A percentile compares a stretch with the other conserved stretches of the same genome.
These are phyloP conservation scores for Campaea margaritaria DNA, from an alignment of 2,888 invertebrate species.

Conservation along the genomic window DNA sequence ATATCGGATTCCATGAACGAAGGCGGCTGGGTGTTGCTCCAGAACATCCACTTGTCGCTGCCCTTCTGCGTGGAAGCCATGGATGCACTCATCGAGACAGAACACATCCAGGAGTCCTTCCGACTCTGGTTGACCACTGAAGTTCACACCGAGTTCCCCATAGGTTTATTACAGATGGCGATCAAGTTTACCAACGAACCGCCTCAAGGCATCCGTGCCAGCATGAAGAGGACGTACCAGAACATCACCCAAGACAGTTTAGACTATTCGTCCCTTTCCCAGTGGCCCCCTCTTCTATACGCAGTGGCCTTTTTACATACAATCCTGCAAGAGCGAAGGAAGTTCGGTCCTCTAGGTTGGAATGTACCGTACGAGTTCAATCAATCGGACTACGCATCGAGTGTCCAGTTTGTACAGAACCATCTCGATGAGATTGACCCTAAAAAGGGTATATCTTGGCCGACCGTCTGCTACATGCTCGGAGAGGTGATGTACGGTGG, in stretches of 20 bases:
- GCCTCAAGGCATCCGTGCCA: slow-evolving; percentile 96
- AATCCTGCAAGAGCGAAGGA: slow-evolving; percentile 96
- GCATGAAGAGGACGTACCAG: slow-evolving; percentile 97
- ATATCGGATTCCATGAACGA: slow-evolving; percentile 91
- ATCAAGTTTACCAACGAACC: slow-evolving; percentile 99
- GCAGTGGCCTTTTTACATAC: slow-evolving; percentile 98
- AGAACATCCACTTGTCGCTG: slow-evolving; percentile 98
- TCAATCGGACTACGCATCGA: slow-evolving; percentile 97
- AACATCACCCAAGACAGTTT: slow-evolving; percentile 94
- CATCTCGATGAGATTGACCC: slow-evolving; percentile 98
- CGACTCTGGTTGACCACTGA: slow-evolving; percentile 98
- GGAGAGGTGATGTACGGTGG: slow-evolving; percentile 96
- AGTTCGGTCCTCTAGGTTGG: slow-evolving; percentile 98
- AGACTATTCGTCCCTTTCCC: slow-evolving; percentile 95
- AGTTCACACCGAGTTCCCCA: slow-evolving; percentile 96
- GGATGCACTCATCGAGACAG: slow-evolving; percentile 94
- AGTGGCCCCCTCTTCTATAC: slow-evolving; percentile 97
- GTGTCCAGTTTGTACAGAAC: slow-evolving; percentile 98
- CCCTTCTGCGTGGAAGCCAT: slow-evolving; percentile 97
- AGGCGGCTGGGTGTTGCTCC: slow-evolving; percentile 97
- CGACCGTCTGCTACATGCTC: slow-evolving; percentile 98
- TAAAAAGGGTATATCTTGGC: slow-evolving; percentile 98
- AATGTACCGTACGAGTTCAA: slow-evolving; percentile 98
- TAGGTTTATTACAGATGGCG: slow-evolving; percentile 94
- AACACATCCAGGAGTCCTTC: slow-evolving; percentile 92